Conservation (phyloP, 2,888 invertebrate species). For the Polyommatus icarus region DNA sequence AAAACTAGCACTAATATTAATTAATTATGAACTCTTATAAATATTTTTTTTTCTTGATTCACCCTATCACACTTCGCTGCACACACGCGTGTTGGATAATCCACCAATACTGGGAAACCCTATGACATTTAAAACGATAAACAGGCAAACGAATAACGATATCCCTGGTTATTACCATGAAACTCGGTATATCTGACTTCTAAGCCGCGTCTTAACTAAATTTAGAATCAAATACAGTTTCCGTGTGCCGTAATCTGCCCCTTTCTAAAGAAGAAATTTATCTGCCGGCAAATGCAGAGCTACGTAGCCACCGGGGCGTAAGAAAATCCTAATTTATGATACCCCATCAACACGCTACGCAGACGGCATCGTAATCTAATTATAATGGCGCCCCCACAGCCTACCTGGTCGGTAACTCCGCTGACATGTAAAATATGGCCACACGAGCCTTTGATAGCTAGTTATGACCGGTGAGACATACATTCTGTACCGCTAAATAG, state of each 20-base stretch:
- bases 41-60: too few relatives aligned
- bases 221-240: slow-evolving; percentile 12
- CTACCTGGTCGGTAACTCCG: slow-evolving; percentile 8
- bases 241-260: neutral
- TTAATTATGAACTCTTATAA: too few relatives aligned
- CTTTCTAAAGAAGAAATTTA: slow-evolving; percentile 14
- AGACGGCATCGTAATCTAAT: slow-evolving; percentile 27
- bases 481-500: neutral
- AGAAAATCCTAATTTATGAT: slow-evolving; percentile 31
- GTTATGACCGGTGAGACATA: neutral
- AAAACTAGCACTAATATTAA: too few relatives aligned
- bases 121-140: neutral
- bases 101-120: neutral
- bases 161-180: neutral
- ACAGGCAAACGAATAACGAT: neutral
- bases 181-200: neutral
- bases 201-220: neutral
- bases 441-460: slow-evolving; percentile 6
- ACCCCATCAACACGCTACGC: slow-evolving; percentile 28
- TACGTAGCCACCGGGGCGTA: slow-evolving; percentile 14
- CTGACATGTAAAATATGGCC: slow-evolving; percentile 25
- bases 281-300: neutral
- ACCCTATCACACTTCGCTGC: too few relatives aligned
- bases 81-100: neutral
- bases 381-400: slow-evolving; percentile 25